A percentile compares a stretch with the other conserved stretches of the same genome.
phyloP scores from a whole-genome alignment of 30 jellyfish, hydroid and myxozoan genomes.

The Chironex yamaguchii region DNA sequence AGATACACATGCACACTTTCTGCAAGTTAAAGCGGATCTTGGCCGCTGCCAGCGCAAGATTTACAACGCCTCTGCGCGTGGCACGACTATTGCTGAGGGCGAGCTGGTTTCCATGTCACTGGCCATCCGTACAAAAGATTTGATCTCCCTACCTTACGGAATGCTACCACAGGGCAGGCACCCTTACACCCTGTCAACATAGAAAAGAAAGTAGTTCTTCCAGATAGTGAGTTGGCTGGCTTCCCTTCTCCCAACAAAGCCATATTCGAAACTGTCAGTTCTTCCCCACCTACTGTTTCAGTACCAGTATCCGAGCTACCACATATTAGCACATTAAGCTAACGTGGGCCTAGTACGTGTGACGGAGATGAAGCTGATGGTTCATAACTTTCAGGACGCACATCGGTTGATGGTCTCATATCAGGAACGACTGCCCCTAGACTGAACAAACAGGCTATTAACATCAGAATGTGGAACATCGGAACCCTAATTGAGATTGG shows the following conservation, averaged over 20 bases:
- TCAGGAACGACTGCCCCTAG: too few species aligned
- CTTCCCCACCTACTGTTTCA: too few species aligned
- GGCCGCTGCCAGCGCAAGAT: slow-evolving; percentile 58
- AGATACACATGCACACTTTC: slow-evolving; percentile 37
- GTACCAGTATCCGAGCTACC: too few species aligned
- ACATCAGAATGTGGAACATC: too few species aligned
- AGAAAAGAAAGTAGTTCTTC: slow-evolving; percentile 24
- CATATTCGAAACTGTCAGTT: too few species aligned
- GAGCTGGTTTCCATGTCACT: slow-evolving; percentile 24
- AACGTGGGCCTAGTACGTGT: too few species aligned
- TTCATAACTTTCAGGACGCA: too few species aligned
- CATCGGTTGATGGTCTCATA: too few species aligned
- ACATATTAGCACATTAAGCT: too few species aligned
- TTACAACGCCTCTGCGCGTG: slow-evolving; percentile 24
- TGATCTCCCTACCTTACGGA: slow-evolving; percentile 22
- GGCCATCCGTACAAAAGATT: slow-evolving; percentile 52
- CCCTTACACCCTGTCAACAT: slow-evolving; percentile 30
- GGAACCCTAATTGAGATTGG: too few species aligned
- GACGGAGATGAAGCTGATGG: too few species aligned
- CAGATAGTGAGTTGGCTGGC: neutral
- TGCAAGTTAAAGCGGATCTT: slow-evolving; percentile 18
- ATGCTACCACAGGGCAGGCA: neutral
- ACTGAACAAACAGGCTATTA: too few species aligned
- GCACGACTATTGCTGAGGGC: slow-evolving; percentile 7
- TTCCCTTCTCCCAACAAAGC: slow-evolving; percentile 4